Evolutionary conservation across 2,888 invertebrate species (phyloP).

Genomic region (Mimumesa dahlbomi): DNA sequence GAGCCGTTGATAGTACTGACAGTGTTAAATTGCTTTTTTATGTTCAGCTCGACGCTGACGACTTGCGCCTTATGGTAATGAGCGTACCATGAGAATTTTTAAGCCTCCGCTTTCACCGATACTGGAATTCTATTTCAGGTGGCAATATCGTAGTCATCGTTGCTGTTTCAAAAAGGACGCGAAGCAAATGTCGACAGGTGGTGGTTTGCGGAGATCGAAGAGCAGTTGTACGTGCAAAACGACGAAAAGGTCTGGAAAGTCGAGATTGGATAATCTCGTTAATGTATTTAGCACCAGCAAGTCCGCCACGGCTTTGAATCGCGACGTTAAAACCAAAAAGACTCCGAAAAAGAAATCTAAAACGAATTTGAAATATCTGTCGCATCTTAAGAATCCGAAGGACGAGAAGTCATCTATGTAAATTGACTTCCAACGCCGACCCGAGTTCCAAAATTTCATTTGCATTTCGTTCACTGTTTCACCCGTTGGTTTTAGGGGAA

Average conservation of each 20-base stretch:
- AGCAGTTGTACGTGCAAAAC: slow-evolving; percentile 4
- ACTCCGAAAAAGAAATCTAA: slow-evolving; percentile 13
- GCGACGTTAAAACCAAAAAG: slow-evolving; percentile 16
- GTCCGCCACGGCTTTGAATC: slow-evolving; percentile 1
- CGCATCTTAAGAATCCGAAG: neutral
- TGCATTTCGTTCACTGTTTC: too few relatives aligned
- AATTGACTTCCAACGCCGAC: too few relatives aligned
- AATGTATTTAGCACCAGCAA: slow-evolving; percentile 10
- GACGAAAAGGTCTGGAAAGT: slow-evolving; percentile 14
- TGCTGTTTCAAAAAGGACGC: slow-evolving; percentile 40
- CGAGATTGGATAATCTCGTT: neutral
- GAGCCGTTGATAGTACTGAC: slow-evolving; percentile 67
- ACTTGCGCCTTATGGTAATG: slow-evolving; percentile 69
- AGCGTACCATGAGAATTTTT: neutral
- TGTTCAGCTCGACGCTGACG: slow-evolving; percentile 70
- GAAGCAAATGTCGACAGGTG: slow-evolving; percentile 10
- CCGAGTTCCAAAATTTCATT: too few relatives aligned
- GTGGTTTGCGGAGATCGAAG: slow-evolving; percentile 34
- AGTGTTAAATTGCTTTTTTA: slow-evolving; percentile 70
- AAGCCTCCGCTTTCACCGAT: neutral
- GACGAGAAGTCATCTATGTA: slow-evolving; percentile 19
- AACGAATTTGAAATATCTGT: slow-evolving; percentile 20
- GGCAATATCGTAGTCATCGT: slow-evolving; percentile 63
- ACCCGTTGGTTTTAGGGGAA: too few relatives aligned
- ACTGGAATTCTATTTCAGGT: slow-evolving; percentile 47